phyloP scores from a whole-genome alignment of 92 coral and sea anemone species.

The Anthopleura xanthogrammica region DNA sequence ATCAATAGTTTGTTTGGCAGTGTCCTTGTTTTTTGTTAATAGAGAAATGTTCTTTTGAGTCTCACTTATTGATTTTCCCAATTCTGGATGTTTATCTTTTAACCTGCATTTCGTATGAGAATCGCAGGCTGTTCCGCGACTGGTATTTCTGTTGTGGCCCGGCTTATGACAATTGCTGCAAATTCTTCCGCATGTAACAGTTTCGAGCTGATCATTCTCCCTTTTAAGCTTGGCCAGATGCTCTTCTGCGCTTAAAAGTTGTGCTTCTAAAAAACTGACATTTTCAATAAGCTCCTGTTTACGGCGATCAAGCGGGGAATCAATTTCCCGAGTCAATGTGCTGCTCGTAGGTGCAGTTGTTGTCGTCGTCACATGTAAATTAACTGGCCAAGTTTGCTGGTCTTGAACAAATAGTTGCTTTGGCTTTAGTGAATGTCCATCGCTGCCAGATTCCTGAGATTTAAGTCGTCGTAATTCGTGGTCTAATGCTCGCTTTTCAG shows the following conservation, averaged over 20 bases:
- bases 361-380: no score
- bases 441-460: no score
- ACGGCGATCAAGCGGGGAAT: slow-evolving; percentile 20
- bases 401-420: no score
- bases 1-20: slow-evolving; percentile 39
- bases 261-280: slow-evolving; percentile 46
- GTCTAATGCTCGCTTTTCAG: slow-evolving; percentile 33
- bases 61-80: slow-evolving; percentile 24
- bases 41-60: slow-evolving; percentile 19
- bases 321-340: no score
- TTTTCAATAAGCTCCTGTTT: slow-evolving; percentile 40
- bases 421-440: neutral
- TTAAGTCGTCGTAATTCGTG: slow-evolving; percentile 19
- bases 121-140: slow-evolving; percentile 31
- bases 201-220: slow-evolving; percentile 37
- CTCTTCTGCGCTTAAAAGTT: slow-evolving; percentile 35
- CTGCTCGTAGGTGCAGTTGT: no score
- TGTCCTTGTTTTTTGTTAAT: slow-evolving; percentile 33
- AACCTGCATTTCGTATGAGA: slow-evolving; percentile 31
- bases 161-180: slow-evolving; percentile 39
- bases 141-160: slow-evolving; percentile 34
- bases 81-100: slow-evolving; percentile 35
- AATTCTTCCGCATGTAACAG: slow-evolving; percentile 33
- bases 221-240: slow-evolving; percentile 37
- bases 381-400: no score